Percentiles rank a stretch among this genome's conserved stretches.
Conservation (phyloP, 2,888 invertebrate species). For the Acheta domesticus region DNA sequence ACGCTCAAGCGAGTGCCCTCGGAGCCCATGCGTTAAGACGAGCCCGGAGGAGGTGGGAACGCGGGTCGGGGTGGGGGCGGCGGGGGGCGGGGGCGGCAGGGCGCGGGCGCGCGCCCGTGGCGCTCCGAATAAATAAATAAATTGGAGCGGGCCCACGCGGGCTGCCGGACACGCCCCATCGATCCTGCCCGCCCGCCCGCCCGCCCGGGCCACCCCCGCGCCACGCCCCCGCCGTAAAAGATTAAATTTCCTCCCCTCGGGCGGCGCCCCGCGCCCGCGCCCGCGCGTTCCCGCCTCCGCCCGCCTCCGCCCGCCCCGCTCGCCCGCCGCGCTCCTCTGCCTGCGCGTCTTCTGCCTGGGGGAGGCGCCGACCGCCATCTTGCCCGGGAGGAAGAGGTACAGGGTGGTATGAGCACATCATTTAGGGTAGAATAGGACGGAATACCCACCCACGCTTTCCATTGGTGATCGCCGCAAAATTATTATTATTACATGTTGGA, state of each 20-base stretch:
- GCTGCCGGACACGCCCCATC: slow-evolving; percentile 1
- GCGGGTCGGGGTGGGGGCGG: not conserved
- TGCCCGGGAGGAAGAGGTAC: too few species aligned
- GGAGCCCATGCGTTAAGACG: too few species aligned
- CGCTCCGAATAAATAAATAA: slow-evolving; percentile 10
- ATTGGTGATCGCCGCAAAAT: too few species aligned
- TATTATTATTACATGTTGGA: too few species aligned
- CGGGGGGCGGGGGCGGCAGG: not conserved
- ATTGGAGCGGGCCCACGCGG: not conserved
- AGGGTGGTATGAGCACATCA: too few species aligned
- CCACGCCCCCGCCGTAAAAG: slow-evolving; percentile 18
- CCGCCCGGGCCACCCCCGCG: not conserved
- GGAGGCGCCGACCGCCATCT: too few species aligned
- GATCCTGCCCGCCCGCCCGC: not conserved
- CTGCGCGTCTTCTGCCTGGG: too few species aligned
- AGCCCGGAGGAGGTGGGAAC: too few species aligned
- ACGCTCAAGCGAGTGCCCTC: too few species aligned
- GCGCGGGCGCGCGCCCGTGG: not conserved
- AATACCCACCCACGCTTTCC: too few species aligned
- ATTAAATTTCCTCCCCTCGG: slow-evolving; percentile 1
- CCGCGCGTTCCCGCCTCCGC: not conserved
- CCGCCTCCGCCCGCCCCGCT: not conserved
- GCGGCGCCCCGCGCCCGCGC: not conserved
- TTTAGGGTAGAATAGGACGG: too few species aligned
- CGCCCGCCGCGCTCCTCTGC: not conserved